Percentiles rank a stretch among this genome's conserved stretches.
Conservation (phyloP, 2,797 vertebrate species). For the Sarcoramphus papa region DNA sequence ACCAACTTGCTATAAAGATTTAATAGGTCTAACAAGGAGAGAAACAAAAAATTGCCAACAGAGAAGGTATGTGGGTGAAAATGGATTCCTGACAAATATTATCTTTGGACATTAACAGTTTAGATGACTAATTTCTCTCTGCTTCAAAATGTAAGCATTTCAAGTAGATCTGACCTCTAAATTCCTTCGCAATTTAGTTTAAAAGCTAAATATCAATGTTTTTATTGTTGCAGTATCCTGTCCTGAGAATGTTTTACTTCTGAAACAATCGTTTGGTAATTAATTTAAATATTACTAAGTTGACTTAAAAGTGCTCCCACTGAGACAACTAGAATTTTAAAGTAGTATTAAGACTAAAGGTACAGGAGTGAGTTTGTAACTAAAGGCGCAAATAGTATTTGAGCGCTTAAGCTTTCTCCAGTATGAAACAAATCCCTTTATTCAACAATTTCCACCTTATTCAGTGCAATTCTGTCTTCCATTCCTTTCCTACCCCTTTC, state of each 20-base stretch:
- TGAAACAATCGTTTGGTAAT: neutral
- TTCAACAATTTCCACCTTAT: neutral
- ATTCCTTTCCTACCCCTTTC: conserved; percentile 29
- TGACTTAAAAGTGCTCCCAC: neutral
- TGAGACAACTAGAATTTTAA: neutral
- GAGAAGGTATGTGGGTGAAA: conserved; percentile 51
- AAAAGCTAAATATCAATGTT: neutral
- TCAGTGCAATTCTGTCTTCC: neutral
- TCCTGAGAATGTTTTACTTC: neutral
- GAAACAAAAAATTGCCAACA: conserved; percentile 24
- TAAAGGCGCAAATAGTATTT: neutral
- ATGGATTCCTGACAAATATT: conserved; percentile 54
- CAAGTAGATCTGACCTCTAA: neutral
- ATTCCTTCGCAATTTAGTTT: conserved; percentile 22
- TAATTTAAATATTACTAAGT: neutral
- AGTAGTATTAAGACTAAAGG: neutral
- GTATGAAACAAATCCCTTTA: neutral
- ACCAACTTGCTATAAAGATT: neutral
- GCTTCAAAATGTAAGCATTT: conserved; percentile 46
- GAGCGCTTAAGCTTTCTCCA: neutral
- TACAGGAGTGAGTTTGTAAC: neutral
- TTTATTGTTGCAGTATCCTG: neutral
- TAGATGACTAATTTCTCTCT: conserved; percentile 56
- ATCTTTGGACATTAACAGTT: conserved; percentile 49
- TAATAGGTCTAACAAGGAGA: conserved; percentile 19